Conservation (phyloP, 2,888 invertebrate genomes). For the Candidula unifasciata region DNA sequence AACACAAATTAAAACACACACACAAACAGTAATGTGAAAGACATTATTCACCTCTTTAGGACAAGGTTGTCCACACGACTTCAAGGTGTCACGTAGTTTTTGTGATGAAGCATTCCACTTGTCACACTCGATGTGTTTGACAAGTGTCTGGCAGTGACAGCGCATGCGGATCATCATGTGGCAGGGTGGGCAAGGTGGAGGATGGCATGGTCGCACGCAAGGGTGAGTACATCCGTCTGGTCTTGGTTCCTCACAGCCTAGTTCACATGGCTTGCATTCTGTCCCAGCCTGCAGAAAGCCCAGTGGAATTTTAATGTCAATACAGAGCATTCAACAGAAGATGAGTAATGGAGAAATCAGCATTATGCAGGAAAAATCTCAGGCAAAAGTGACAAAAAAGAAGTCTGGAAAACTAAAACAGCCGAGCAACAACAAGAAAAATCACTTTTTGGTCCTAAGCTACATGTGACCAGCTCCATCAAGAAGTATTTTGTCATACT, state of each 20-base stretch:
- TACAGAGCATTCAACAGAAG: not conserved
- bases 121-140: conserved; percentile 86
- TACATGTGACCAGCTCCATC: no score
- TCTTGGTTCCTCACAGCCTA: conserved; percentile 78
- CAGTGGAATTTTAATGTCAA: not conserved
- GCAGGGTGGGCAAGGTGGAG: conserved; percentile 87
- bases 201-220: conserved; percentile 83
- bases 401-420: no score
- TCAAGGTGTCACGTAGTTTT: conserved; percentile 78
- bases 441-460: no score
- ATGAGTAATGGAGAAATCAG: not conserved
- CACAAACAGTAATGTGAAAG: conserved; percentile 9
- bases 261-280: conserved; percentile 76
- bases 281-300: conserved; percentile 69
- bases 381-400: no score
- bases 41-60: conserved; percentile 84
- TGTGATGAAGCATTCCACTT: conserved; percentile 81
- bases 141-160: conserved; percentile 90
- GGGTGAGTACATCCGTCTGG: conserved; percentile 85
- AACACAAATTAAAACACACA: no score
- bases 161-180: conserved; percentile 78
- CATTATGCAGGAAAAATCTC: not conserved
- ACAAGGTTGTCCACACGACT: conserved; percentile 90
- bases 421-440: no score
- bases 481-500: no score